Conservation (phyloP, 2,888 invertebrate genomes). For the Osmoderma eremita region DNA sequence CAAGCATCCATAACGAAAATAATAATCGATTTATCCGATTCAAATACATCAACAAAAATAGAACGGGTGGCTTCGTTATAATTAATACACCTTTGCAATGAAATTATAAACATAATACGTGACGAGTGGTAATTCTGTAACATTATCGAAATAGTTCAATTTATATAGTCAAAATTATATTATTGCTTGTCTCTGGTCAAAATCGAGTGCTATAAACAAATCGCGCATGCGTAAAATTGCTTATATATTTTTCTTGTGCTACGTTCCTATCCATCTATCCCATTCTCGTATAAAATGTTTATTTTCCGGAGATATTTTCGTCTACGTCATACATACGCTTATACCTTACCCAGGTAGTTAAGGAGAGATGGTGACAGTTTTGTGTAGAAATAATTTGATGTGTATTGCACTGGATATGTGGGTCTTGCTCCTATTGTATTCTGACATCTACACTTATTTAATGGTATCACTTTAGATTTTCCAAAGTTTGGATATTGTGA, state of each 20-base stretch:
- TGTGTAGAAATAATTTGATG: constrained; percentile 4
- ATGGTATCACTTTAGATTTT: constrained; percentile 46
- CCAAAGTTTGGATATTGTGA: constrained; percentile 45
- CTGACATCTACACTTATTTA: constrained; percentile 43
- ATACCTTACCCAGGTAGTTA: not conserved
- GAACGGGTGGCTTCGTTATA: too few relatives aligned
- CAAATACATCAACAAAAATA: too few relatives aligned
- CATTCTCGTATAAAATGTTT: constrained; percentile 5
- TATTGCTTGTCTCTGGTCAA: too few relatives aligned
- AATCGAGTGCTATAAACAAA: not conserved
- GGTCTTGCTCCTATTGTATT: constrained; percentile 36
- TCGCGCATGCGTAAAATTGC: constrained; percentile 17
- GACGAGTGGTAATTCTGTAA: not conserved
- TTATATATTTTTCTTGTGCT: constrained; percentile 9
- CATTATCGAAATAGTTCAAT: constrained; percentile 14
- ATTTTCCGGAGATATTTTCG: not conserved
- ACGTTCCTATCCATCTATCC: constrained; percentile 14
- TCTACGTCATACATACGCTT: not conserved
- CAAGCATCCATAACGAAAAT: too few relatives aligned
- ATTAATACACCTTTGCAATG: too few relatives aligned
- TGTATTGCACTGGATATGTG: constrained; percentile 1
- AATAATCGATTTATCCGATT: too few relatives aligned
- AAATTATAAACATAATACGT: too few relatives aligned
- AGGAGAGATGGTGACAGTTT: constrained; percentile 19
- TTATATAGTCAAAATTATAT: constrained; percentile 18